Conservation (phyloP, 2,888 invertebrate genomes). For the Andrena camellia region DNA sequence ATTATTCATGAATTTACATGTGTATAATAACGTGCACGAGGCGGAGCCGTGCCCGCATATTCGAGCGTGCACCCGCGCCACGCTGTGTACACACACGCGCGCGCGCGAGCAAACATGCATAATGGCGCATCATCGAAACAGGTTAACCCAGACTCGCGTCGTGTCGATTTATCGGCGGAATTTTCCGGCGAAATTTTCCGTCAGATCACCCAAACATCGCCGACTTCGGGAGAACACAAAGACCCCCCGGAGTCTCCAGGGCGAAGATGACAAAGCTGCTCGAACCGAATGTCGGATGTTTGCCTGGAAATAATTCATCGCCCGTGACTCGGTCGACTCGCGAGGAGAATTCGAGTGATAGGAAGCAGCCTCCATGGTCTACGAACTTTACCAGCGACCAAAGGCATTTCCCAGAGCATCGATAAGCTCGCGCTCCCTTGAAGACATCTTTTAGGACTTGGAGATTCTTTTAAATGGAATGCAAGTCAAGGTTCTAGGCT, state of each 20-base stretch:
- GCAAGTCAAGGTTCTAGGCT: too few relatives aligned
- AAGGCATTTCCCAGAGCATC: neutral
- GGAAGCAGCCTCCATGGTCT: slow-evolving; percentile 22
- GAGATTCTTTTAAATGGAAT: too few relatives aligned
- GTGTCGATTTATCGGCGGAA: slow-evolving; percentile 45
- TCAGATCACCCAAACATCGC: slow-evolving; percentile 4
- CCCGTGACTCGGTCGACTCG: slow-evolving; percentile 38
- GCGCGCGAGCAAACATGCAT: slow-evolving; percentile 38
- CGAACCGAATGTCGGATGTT: slow-evolving; percentile 46
- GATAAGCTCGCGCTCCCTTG: neutral
- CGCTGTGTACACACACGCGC: slow-evolving; percentile 19
- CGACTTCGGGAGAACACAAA: slow-evolving; percentile 31
- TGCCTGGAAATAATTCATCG: slow-evolving; percentile 66
- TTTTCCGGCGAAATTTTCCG: slow-evolving; percentile 38
- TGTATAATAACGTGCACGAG: slow-evolving; percentile 25
- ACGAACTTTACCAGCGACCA: neutral
- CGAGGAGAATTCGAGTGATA: slow-evolving; percentile 33
- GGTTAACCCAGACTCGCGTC: slow-evolving; percentile 16
- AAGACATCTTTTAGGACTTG: neutral
- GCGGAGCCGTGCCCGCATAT: neutral
- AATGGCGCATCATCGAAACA: slow-evolving; percentile 31
- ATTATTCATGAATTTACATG: slow-evolving; percentile 39
- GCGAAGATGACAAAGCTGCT: slow-evolving; percentile 48
- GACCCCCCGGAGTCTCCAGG: slow-evolving; percentile 14
- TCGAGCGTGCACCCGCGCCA: neutral